These are phyloP conservation scores for Hycleus phaleratus DNA, from an alignment of 1,140 invertebrate genomes.

Conservation along the genomic window DNA sequence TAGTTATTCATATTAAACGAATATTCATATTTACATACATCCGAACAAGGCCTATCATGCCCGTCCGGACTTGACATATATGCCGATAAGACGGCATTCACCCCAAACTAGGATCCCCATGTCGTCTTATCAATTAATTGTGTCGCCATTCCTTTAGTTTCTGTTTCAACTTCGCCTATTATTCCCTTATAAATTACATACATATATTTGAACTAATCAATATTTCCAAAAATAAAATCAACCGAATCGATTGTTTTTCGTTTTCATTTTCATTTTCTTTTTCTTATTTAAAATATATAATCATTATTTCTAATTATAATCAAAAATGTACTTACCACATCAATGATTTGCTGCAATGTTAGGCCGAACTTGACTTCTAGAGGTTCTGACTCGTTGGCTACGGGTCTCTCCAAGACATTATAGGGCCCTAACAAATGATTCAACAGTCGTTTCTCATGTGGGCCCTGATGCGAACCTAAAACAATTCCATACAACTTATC, in stretches of 20 bases:
- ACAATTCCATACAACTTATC: constrained; percentile 1
- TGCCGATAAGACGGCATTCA: constrained; percentile 14
- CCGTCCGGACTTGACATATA: constrained; percentile 11
- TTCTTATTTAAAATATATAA: neutral
- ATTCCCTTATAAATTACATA: neutral
- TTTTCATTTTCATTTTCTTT: neutral
- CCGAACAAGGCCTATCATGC: constrained; percentile 10
- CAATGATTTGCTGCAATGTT: constrained; percentile 96
- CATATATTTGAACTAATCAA: constrained; percentile 4
- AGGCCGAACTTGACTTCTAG: constrained; percentile 91
- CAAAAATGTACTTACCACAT: constrained; percentile 75
- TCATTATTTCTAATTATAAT: neutral
- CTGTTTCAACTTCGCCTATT: constrained; percentile 8
- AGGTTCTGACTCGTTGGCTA: constrained; percentile 89
- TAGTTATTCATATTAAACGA: constrained; percentile 5
- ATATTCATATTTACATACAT: constrained; percentile 12
- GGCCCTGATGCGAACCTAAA: constrained; percentile 71
- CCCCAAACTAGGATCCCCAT: constrained; percentile 11
- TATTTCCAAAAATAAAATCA: neutral
- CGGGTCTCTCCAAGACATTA: constrained; percentile 92
- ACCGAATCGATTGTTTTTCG: too few species aligned
- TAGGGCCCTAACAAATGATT: constrained; percentile 86
- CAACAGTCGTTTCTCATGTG: constrained; percentile 82
- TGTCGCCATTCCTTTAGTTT: constrained; percentile 14
- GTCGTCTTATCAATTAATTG: constrained; percentile 15